Conservation (phyloP, 2,797 vertebrate species). For the Ispidina lecontei region DNA sequence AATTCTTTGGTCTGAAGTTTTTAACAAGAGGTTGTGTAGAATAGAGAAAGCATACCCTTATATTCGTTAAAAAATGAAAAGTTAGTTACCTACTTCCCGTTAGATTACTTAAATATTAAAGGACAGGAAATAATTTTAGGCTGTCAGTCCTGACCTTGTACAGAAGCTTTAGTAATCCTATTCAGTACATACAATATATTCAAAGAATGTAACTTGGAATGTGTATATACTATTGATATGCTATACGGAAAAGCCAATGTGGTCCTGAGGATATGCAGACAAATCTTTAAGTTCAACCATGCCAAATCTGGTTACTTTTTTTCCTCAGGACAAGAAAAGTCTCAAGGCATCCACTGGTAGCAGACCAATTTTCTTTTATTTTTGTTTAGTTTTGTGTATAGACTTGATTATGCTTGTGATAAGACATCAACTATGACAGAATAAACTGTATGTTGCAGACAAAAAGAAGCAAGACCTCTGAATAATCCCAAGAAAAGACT, state of each 20-base stretch:
- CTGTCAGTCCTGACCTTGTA: not conserved
- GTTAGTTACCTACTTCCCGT: not conserved
- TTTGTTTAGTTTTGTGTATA: not conserved
- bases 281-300: not conserved
- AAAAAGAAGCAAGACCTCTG: not conserved
- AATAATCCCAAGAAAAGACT: not conserved
- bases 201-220: not conserved
- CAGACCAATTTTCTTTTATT: not conserved
- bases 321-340: not conserved
- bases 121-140: not conserved
- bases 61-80: not conserved
- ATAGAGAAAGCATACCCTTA: not conserved
- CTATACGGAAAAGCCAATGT: rapidly evolving
- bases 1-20: not conserved
- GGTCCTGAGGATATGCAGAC: not conserved
- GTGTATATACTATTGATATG: rapidly evolving
- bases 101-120: not conserved
- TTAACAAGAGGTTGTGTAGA: not conserved
- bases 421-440: not conserved
- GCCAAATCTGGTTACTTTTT: not conserved
- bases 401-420: too few species aligned
- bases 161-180: not conserved
- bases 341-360: not conserved
- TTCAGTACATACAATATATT: not conserved
- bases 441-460: not conserved